phyloP scores from a whole-genome alignment of 2,888 invertebrate species.

The Lordiphosa andalusiaca region DNA sequence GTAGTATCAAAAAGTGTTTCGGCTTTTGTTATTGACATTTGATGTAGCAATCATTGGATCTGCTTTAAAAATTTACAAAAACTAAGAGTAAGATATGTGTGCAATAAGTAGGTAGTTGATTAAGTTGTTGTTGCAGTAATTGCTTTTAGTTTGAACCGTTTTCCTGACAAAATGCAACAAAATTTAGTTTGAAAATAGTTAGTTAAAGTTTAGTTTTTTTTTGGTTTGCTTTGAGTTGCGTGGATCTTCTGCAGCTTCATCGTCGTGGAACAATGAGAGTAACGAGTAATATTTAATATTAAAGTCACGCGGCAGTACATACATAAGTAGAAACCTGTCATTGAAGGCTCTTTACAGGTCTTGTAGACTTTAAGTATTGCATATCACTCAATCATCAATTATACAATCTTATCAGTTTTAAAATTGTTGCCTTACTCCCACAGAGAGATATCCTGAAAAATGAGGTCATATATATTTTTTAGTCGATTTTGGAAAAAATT shows the following conservation, averaged over 20 bases:
- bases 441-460: constrained; percentile 81
- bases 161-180: constrained; percentile 72
- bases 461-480: constrained; percentile 80
- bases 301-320: constrained; percentile 16
- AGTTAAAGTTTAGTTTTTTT: constrained; percentile 21
- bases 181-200: constrained; percentile 42
- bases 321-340: constrained; percentile 24
- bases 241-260: constrained; percentile 14
- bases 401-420: constrained; percentile 52
- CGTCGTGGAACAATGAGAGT: constrained; percentile 33
- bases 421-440: constrained; percentile 80
- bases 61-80: constrained; percentile 43
- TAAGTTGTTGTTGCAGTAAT: constrained; percentile 62
- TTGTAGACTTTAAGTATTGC: constrained; percentile 56
- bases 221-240: constrained; percentile 26
- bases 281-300: constrained; percentile 12
- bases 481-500: constrained; percentile 81
- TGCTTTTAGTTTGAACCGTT: constrained; percentile 75
- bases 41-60: constrained; percentile 30
- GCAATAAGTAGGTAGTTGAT: constrained; percentile 30
- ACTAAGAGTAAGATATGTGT: constrained; percentile 30
- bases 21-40: constrained; percentile 57
- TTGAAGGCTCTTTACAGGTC: constrained; percentile 36
- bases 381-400: constrained; percentile 44
- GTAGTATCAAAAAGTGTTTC: constrained; percentile 75